phyloP scores from a whole-genome alignment of 2,888 invertebrate genomes.

The Cantharis flavilabris region DNA sequence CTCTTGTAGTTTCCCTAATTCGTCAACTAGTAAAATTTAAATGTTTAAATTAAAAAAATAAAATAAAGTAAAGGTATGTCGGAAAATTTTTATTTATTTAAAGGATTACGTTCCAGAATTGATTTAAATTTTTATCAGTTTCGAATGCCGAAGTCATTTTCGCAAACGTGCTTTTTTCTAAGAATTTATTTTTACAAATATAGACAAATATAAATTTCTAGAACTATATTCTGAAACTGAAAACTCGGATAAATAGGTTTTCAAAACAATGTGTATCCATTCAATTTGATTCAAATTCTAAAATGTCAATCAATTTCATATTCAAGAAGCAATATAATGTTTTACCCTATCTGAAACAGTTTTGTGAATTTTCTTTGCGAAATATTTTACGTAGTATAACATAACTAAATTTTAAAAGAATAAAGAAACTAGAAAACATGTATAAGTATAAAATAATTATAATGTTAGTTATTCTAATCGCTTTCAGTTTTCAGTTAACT shows the following conservation, averaged over 20 bases:
- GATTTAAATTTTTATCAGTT: not conserved
- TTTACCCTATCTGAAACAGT: not conserved
- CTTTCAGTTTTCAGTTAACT: no score
- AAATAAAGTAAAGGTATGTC: not conserved
- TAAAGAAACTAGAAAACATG: not conserved
- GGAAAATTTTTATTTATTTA: not conserved
- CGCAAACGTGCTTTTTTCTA: not conserved
- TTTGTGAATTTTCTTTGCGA: not conserved
- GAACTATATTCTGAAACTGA: not conserved
- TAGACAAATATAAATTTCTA: not conserved
- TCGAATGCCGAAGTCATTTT: not conserved
- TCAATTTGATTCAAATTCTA: not conserved
- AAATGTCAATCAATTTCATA: not conserved
- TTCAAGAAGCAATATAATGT: not conserved
- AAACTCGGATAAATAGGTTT: not conserved
- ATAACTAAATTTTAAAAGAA: not conserved
- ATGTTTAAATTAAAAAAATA: not conserved
- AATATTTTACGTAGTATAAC: not conserved
- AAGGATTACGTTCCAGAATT: not conserved
- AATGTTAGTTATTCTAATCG: no score
- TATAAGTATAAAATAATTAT: no score
- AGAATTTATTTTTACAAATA: not conserved
- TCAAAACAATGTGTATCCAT: not conserved
- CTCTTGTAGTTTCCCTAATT: not conserved
- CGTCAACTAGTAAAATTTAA: not conserved